Percentiles rank a stretch among this genome's conserved stretches.
These are phyloP conservation scores for Drosophila neocordata DNA, from an alignment of 1,140 invertebrate species.

Conservation along the genomic window DNA sequence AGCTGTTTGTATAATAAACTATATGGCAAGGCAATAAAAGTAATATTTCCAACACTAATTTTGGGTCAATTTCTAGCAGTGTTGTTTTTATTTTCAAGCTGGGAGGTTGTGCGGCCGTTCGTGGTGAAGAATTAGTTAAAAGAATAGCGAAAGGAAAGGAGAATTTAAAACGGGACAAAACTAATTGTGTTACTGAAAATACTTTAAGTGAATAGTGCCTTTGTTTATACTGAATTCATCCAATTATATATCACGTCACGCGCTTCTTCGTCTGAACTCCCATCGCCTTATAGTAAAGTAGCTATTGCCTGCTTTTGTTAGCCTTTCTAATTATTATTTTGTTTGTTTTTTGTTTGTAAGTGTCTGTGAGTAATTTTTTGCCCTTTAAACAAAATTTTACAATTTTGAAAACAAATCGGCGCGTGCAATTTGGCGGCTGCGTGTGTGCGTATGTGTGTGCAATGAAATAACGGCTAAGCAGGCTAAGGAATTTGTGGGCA, in stretches of 20 bases:
- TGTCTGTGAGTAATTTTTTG: conserved; percentile 10
- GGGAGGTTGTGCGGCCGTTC: conserved; percentile 5
- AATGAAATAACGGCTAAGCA: conserved; percentile 7
- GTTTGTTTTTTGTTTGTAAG: conserved; percentile 35
- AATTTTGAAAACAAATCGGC: background rate
- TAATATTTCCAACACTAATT: too few species aligned
- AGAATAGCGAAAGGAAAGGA: background rate
- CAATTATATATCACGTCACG: background rate
- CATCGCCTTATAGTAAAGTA: background rate
- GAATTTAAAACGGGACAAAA: background rate
- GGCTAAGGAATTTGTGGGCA: conserved; percentile 7
- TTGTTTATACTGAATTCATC: background rate
- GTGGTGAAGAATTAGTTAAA: background rate
- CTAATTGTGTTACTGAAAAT: background rate
- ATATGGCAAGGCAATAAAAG: too few species aligned
- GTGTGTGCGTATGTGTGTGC: background rate
- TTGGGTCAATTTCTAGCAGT: background rate
- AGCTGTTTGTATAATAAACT: too few species aligned
- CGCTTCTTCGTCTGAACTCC: background rate
- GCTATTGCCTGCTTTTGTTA: background rate
- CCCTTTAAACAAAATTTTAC: conserved; percentile 1
- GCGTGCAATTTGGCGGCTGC: conserved; percentile 1
- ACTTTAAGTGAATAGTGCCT: background rate
- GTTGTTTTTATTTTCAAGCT: conserved; percentile 1
- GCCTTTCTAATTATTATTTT: conserved; percentile 33